These are phyloP conservation scores for Indicator indicator DNA, from an alignment of 2,113 vertebrate species.

Conservation along the genomic window DNA sequence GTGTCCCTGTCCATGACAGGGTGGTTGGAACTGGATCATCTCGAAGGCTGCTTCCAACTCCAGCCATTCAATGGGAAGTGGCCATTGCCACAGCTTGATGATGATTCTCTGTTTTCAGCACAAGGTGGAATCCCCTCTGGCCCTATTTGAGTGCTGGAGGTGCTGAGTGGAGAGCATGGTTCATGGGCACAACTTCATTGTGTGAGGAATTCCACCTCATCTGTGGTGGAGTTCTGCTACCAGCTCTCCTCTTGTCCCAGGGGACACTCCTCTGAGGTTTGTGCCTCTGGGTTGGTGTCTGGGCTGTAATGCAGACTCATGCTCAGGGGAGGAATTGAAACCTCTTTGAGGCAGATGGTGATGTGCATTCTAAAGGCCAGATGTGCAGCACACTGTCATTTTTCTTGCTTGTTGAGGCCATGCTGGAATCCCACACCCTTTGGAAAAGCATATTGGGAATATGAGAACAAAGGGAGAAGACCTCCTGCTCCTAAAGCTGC, in stretches of 20 bases:
- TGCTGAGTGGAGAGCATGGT: neutral
- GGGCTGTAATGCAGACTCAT: neutral
- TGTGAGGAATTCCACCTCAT: neutral
- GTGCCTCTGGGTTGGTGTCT: neutral
- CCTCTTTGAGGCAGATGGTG: neutral
- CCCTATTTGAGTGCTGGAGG: neutral
- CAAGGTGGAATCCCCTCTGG: neutral
- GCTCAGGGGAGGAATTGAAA: neutral
- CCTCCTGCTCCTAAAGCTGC: neutral
- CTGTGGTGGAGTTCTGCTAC: neutral
- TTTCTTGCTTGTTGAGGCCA: neutral
- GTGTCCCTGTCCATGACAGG: no score
- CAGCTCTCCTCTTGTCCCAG: neutral
- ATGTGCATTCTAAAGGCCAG: neutral
- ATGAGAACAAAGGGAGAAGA: neutral
- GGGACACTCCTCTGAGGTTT: neutral
- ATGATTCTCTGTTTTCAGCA: neutral
- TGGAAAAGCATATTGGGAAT: neutral
- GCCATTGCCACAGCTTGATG: accelerated
- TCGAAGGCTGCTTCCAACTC: no score
- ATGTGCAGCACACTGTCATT: accelerated
- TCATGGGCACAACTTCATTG: no score
- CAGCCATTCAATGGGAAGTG: neutral
- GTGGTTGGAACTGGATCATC: no score
- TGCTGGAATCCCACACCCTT: neutral